phyloP scores from a whole-genome alignment of 2,888 invertebrate genomes.

The Leptinotarsa peninsularis region DNA sequence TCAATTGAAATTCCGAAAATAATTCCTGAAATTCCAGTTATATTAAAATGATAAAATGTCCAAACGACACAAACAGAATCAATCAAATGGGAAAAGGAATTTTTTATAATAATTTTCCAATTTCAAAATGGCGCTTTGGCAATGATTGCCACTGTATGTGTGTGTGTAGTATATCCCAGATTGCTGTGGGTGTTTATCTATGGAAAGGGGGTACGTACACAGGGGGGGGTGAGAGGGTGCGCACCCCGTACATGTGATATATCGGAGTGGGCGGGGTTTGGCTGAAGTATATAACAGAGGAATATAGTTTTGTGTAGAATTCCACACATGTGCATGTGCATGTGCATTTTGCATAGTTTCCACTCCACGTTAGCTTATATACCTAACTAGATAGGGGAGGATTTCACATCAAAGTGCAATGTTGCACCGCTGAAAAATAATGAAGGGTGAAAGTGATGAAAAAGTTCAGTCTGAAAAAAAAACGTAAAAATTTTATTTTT shows the following conservation, averaged over 20 bases:
- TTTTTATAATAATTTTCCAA: conserved; percentile 59
- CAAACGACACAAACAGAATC: conserved; percentile 39
- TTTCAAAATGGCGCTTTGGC: conserved; percentile 58
- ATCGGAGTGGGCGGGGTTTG: conserved; percentile 57
- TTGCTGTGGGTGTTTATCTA: conserved; percentile 52
- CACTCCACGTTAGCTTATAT: conserved; percentile 47
- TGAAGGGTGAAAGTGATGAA: conserved; percentile 6
- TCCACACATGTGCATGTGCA: conserved; percentile 43
- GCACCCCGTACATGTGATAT: conserved; percentile 57
- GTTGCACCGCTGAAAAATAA: conserved; percentile 32
- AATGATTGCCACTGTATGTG: conserved; percentile 48
- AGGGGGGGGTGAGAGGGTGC: conserved; percentile 54
- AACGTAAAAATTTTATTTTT: not conserved
- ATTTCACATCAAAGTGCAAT: conserved; percentile 39
- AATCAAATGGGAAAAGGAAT: conserved; percentile 36
- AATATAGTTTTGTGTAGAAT: conserved; percentile 59
- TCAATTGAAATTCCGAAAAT: conserved; percentile 16
- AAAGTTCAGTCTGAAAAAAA: conserved; percentile 1
- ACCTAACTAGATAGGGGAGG: conserved; percentile 40
- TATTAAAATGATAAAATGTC: conserved; percentile 19
- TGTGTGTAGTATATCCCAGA: conserved; percentile 46
- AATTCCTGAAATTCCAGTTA: not conserved
- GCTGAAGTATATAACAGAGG: conserved; percentile 58
- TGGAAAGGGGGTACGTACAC: conserved; percentile 46
- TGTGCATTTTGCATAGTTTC: conserved; percentile 48